Percentiles rank a stretch among this genome's conserved stretches.
These are phyloP conservation scores for Falco peregrinus DNA, from an alignment of 2,797 vertebrate genomes.

Conservation along the genomic window DNA sequence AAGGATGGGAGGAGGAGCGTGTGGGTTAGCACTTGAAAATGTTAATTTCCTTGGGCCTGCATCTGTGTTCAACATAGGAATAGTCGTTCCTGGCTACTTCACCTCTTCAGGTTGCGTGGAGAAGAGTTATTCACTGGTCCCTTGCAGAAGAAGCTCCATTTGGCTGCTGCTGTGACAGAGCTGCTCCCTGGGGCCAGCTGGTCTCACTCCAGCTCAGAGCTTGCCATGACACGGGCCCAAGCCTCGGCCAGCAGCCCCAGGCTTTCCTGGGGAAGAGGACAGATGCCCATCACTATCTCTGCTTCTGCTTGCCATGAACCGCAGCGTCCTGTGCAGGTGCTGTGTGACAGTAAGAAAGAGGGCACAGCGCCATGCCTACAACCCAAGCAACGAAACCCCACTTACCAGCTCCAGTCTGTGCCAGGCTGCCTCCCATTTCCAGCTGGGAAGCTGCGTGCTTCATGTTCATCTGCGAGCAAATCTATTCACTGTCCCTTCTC, in stretches of 20 bases:
- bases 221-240: neutral
- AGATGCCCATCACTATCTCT: neutral
- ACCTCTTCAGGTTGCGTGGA: neutral
- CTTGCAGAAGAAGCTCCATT: neutral
- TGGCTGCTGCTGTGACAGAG: neutral
- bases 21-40: neutral
- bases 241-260: neutral
- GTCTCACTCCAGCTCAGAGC: accelerated
- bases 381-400: neutral
- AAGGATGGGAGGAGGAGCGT: neutral
- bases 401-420: neutral
- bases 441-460: neutral
- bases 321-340: neutral
- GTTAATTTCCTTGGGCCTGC: neutral
- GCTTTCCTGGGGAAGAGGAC: neutral
- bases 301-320: neutral
- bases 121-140: neutral
- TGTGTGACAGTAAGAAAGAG: neutral
- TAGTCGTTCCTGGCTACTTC: neutral
- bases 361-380: neutral
- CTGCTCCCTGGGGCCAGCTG: neutral
- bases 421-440: neutral
- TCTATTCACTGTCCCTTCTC: neutral
- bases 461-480: neutral
- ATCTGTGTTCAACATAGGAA: neutral